Evolutionary conservation across 2,888 invertebrate species (phyloP), one percentile per base, ranked within the genome.

Genomic region (Automeris io): DNA sequence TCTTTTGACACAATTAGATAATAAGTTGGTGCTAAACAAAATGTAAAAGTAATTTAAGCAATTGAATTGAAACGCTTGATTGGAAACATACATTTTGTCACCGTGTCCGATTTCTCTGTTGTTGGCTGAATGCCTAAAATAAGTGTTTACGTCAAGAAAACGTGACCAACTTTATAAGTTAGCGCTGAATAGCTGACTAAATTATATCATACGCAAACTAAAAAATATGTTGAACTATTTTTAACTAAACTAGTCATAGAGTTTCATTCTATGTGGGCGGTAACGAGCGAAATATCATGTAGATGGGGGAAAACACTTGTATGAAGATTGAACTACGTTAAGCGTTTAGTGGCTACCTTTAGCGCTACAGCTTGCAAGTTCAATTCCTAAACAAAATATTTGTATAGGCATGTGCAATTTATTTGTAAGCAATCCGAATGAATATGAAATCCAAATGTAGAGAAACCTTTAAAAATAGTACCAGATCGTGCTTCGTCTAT

Each of bases 81-180:
- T n/a, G n/a, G n/a, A n/a, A n/a, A 29, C 18, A 18, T n/a, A 18
- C 9, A 24, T 12, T 5, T 19, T 18, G 16, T 8, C 2, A 24
- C 12, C 9, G 46, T 43, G 34, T 44, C 41, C 38, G 43, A 47
- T 51, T 45, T 49, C 37, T 45, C 47, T 43, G 40, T 49, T 51
- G 41, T 61, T 72, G 72, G 72, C 69, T 53, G 35, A 18, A 35
- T 21, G 64, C 69, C 70, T 52, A 46, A 54, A 54, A 58, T 49
- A 50, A 47, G 57, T 61, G 59, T 64, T 61, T 62, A 65, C 60
- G 57, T 47, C 49, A 57, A 51, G 51, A 49, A 51, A 69, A 65
- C 70, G 70, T 71, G 67, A 74, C 61, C 47, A 53, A 55, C 43
- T 54, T 54, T 61, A 60, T 58, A 56, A 51, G 51, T 50, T 51